Evolutionary conservation across 2,797 vertebrate genomes (phyloP).

Genomic region (Atherinosoma microstoma): DNA sequence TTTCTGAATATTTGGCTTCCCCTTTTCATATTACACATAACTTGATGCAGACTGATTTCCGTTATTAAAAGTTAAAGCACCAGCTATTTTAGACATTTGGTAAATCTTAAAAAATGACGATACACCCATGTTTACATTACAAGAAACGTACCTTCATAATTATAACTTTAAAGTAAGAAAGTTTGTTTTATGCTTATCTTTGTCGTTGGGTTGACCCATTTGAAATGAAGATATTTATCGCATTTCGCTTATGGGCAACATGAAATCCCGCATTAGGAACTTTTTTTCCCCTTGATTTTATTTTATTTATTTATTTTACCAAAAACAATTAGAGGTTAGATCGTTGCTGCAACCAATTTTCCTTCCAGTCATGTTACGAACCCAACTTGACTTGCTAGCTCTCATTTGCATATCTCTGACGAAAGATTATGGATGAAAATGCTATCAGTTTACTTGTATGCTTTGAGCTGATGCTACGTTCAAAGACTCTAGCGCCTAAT

Average conservation of each 20-base stretch:
- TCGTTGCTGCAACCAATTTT: background rate
- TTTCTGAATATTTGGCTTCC: background rate
- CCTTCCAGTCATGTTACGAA: conserved; percentile 16
- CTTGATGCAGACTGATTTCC: background rate
- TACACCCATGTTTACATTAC: background rate
- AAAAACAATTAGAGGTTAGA: conserved; percentile 4
- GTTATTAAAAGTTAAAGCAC: background rate
- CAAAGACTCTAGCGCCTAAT: conserved; percentile 20
- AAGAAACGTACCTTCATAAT: background rate
- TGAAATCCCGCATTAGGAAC: background rate
- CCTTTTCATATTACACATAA: background rate
- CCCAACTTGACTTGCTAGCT: conserved; percentile 21
- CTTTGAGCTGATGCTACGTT: conserved; percentile 25
- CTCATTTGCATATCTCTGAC: conserved; percentile 13
- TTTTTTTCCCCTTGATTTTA: too few relatives aligned
- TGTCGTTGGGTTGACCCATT: background rate
- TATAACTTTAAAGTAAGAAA: background rate
- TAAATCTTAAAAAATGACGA: background rate
- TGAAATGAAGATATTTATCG: background rate
- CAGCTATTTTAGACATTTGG: background rate
- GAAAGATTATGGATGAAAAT: background rate
- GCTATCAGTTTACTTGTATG: background rate
- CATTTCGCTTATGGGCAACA: background rate
- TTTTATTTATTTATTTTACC: background rate
- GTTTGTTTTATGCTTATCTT: background rate